Conservation (phyloP, 2,888 invertebrate species). For the Rutpela maculata region DNA sequence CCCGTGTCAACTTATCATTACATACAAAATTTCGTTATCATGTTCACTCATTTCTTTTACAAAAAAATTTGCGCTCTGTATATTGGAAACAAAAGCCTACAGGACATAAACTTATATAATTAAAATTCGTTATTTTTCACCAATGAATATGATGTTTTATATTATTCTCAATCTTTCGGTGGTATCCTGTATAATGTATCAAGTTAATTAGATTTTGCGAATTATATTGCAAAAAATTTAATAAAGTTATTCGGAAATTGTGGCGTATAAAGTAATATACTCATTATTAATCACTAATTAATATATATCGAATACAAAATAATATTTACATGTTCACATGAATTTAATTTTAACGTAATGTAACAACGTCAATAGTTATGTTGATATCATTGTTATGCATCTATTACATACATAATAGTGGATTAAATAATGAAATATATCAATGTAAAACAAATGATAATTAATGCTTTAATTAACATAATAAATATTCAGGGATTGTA, state of each 20-base stretch:
- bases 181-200: too few species aligned
- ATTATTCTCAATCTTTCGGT: too few species aligned
- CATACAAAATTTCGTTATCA: too few species aligned
- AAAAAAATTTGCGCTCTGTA: too few species aligned
- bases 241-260: background rate
- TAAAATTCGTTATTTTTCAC: too few species aligned
- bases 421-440: background rate
- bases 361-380: background rate
- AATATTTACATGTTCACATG: background rate
- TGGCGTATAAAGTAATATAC: background rate
- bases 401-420: background rate
- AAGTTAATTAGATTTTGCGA: too few species aligned
- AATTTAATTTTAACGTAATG: constrained; percentile 14
- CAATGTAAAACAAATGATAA: background rate
- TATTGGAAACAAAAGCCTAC: too few species aligned
- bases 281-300: constrained; percentile 12
- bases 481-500: background rate
- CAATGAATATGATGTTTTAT: too few species aligned
- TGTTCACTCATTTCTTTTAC: too few species aligned
- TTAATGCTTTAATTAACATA: background rate
- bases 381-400: background rate
- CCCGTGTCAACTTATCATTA: too few species aligned
- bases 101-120: too few species aligned
- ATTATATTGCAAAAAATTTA: background rate
- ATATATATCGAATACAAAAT: background rate